These are phyloP conservation scores for Hiodon alosoides DNA, from an alignment of 2,113 vertebrate species.

Conservation along the genomic window DNA sequence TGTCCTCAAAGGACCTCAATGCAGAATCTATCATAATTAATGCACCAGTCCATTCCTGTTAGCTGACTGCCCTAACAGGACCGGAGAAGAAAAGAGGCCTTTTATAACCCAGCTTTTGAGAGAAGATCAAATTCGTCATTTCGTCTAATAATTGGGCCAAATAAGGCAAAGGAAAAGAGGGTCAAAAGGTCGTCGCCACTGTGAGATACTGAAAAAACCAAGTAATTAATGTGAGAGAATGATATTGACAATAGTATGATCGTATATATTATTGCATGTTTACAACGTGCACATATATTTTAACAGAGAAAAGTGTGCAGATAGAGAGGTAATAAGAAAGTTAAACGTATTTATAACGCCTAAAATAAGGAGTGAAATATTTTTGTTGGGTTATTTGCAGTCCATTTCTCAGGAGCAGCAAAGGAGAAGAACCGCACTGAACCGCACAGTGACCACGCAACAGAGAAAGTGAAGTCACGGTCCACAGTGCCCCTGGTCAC, in stretches of 20 bases:
- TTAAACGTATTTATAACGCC: no score
- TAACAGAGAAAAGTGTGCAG: no score
- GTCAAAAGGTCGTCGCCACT: slow-evolving; percentile 66
- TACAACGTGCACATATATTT: neutral
- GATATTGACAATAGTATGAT: slow-evolving; percentile 24
- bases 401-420: neutral
- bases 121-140: slow-evolving; percentile 88
- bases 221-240: slow-evolving; percentile 67
- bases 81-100: slow-evolving; percentile 70
- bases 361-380: no score
- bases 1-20: slow-evolving; percentile 74
- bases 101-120: slow-evolving; percentile 78
- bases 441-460: neutral
- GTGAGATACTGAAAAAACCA: slow-evolving; percentile 68
- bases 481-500: neutral
- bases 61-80: slow-evolving; percentile 75
- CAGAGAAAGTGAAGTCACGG: neutral
- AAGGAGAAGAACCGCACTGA: neutral
- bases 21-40: slow-evolving; percentile 98
- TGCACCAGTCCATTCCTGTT: slow-evolving; percentile 77
- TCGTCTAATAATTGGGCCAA: slow-evolving; percentile 85
- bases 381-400: neutral
- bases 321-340: no score
- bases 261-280: no score
- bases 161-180: slow-evolving; percentile 68